Evolutionary conservation across 2,797 vertebrate species (phyloP), one percentile per base, ranked within the genome.

Genomic region (Pantherophis vulpinus): DNA sequence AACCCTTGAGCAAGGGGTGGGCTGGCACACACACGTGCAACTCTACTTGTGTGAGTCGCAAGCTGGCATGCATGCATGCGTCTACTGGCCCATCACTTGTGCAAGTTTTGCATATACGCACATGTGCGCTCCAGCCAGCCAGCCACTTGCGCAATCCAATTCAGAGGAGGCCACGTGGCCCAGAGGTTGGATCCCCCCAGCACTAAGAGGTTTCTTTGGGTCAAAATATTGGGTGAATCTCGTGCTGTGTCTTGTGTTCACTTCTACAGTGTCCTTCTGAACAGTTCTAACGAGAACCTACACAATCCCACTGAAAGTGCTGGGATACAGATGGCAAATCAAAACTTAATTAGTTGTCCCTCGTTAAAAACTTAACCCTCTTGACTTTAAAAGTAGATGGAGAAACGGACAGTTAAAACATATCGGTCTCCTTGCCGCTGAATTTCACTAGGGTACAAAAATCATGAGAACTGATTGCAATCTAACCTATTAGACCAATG

Each of bases 361-460:
- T 8, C 0, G 18, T 55, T 11, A 20, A 87, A 13, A 10, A 18
- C 2, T 1, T 87, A n/a, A 16, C 29, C 16, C 0, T 6, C 2
- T n/a, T 55, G n/a, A 20, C 25, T 56, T 74, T 79, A 79, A 79
- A 79, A 79, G 8, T 37, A 79, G 18, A 0, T 23, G 56, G 56
- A 88, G 55, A 16, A 88, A 4, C 6, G 10, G 56, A 25, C 3
- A 12, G 4, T 23, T 12, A n/a, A 32, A 32, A 32, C 32, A 0
- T 83, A 83, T 2, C 0, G 0, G 42, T 25, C 20, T 83, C 42
- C 9, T 25, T 25, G 2, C 23, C 4, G 2, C 25, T 11, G 37
- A 5, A 83, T 25, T 83, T 42, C 37, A 47, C 20, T 47, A 12
- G 4, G 23, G 10, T 25, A 12, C 42, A 79, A 83, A 79, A 23